These are phyloP conservation scores for Eospalax fontanierii DNA, from an alignment of 2,797 vertebrate genomes.

Conservation along the genomic window DNA sequence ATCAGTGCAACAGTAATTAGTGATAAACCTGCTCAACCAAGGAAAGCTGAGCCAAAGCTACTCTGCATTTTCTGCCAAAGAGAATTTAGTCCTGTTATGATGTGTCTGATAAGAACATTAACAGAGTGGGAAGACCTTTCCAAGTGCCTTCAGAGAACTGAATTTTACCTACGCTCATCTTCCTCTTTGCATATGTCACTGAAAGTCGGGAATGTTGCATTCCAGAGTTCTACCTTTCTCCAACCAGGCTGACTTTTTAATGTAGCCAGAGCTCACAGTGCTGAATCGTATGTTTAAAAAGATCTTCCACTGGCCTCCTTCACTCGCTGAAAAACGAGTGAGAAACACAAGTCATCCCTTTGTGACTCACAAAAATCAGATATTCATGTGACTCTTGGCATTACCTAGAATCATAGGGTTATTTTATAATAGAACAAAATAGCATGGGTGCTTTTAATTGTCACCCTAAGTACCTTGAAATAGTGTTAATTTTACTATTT, in stretches of 20 bases:
- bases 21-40: neutral
- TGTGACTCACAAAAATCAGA: neutral
- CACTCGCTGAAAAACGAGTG: neutral
- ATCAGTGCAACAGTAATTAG: neutral
- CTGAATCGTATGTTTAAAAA: neutral
- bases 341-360: neutral
- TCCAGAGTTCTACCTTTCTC: neutral
- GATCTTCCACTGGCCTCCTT: neutral
- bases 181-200: neutral
- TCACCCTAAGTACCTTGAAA: neutral
- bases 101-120: neutral
- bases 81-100: neutral
- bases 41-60: neutral
- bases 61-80: conserved; percentile 6
- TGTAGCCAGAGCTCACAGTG: neutral
- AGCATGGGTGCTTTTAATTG: neutral
- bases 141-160: neutral
- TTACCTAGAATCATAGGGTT: neutral
- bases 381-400: neutral
- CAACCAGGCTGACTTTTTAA: neutral
- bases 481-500: neutral
- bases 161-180: neutral
- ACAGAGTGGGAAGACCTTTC: neutral
- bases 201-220: neutral
- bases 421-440: neutral